Base-by-base conservation (phyloP, 2,113 vertebrate genomes). In the Sander vitreus region DNA sequence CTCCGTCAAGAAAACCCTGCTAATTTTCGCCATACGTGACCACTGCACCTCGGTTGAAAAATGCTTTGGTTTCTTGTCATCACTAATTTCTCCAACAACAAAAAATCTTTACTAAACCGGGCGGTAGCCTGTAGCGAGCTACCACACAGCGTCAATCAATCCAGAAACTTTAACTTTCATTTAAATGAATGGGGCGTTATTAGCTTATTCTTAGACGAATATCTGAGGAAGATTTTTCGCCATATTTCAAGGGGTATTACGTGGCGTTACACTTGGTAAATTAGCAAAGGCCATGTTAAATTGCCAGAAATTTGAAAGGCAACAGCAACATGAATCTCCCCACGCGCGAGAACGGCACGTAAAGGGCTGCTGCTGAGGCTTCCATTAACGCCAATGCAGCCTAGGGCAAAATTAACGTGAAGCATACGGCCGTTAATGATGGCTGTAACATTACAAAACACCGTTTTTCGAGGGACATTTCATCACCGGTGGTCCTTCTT, bases 101-200 rank as follows among this genome's bases (percentile, higher is more conserved):
- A 58, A 13, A 71, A 15, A 27, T 11, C 18, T 10, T 25, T 7
- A 50, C 59, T 39, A 33, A 13, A 66, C 58, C 7, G 16, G 16
- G 23, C 5, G 36, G 36, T 7, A 11, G 27, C 27, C 27, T 36
- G 8, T 39, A 8, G 11, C 21, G 30, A 30, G 62, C 36, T 73
- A 69, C 36, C 47, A 11, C 47, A 14, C 19, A 1, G 66, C 19
- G 33, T 51, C 54, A 33, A 12, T 48, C 39, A 58, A 21, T 14
- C 18, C 64, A 11, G 0, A 79, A 86, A 89, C 87, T 89, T 89
- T 78, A 12, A 59, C 36, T 66, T 10, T 5, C 18, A 50, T 23
- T 51, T 6, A 70, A 27, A 65, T 51, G 2, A 36, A 54, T 1
- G 30, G 6, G 19, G 45, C 69, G 68, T 25, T 39, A 11, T 2